Conservation (phyloP, 1,140 invertebrate species). For the Zaprionus ghesquierei region DNA sequence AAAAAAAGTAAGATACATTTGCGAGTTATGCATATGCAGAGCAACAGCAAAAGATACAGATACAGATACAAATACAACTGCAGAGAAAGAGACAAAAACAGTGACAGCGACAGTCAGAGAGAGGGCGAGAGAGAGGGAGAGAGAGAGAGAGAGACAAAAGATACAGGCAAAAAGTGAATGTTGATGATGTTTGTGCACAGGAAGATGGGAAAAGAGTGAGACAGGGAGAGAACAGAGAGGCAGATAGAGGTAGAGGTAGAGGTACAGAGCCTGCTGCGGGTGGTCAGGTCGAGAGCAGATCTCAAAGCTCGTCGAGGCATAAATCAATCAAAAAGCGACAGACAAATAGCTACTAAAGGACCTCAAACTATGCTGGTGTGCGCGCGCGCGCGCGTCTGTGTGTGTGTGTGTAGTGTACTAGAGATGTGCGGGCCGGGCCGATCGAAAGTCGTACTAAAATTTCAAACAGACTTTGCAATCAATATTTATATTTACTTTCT, state of each 20-base stretch:
- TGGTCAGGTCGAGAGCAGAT: neutral
- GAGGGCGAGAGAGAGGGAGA: neutral
- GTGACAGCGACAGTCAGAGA: neutral
- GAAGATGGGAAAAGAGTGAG: neutral
- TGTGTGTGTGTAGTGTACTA: neutral
- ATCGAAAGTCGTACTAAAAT: too few relatives aligned
- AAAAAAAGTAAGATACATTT: conserved; percentile 34
- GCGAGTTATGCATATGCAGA: conserved; percentile 32
- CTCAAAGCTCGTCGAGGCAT: neutral
- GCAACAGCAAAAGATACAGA: conserved; percentile 24
- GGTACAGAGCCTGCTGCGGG: neutral
- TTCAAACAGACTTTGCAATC: too few relatives aligned
- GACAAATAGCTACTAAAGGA: conserved; percentile 11
- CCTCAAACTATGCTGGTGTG: neutral
- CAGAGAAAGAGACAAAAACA: neutral
- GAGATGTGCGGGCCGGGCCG: neutral
- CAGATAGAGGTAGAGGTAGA: neutral
- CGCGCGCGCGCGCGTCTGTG: neutral
- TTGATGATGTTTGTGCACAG: neutral
- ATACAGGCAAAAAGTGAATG: neutral
- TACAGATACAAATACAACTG: conserved; percentile 25
- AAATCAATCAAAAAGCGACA: conserved; percentile 17
- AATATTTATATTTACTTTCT: too few relatives aligned
- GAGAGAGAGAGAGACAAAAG: neutral
- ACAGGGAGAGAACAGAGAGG: neutral